Evolutionary conservation across 2,888 invertebrate genomes (phyloP), one percentile per base, ranked within the genome.

Genomic region (Flexamia atlantica): DNA sequence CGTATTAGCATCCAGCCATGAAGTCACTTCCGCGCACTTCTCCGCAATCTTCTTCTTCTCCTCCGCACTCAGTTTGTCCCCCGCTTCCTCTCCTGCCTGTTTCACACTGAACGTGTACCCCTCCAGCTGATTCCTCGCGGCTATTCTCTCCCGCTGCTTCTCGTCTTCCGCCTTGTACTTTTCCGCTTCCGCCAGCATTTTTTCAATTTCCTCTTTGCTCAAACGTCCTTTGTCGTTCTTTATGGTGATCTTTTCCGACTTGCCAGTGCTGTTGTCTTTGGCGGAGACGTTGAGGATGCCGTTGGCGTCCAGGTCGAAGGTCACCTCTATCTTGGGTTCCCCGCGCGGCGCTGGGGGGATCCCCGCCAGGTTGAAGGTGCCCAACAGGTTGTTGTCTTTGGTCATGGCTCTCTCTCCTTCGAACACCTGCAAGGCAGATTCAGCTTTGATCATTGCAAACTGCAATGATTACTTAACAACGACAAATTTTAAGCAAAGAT

Each of bases 261-360:
- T 95, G 0, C 97, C 97, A n/a, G 92, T 92, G 86, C 92, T 92
- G 81, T 90, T 91, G 87, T 94, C 93, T 88, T 92, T 92, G 20
- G 92, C 92, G 2, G 92, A 91, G 1, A 93, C 91, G 88, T 96
- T 95, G 1, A 97, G 90, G 85, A 98, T 98, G 85, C 97, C 97
- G 89, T 98, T 97, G 20, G 97, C 97, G 88, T 97, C 97, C 82
- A 97, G 92, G 89, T 97, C 97, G 87, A 97, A 97, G 0, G 96
- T 95, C 0, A 97, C 95, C 95, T 91, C 88, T 87, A 95, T 93
- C 91, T 95, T 95, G 0, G 95, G 95, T 0, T 95, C 92, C 23
- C 97, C 97, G 87, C 97, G 92, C 0, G 97, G 97, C 0, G 96
- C 96, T 32, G 97, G 97, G 36, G 97, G 96, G 83, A 97, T 96